Evolutionary conservation across 2,888 invertebrate genomes (phyloP), one percentile per base, ranked within the genome.

Genomic region (Tinea semifulvella): DNA sequence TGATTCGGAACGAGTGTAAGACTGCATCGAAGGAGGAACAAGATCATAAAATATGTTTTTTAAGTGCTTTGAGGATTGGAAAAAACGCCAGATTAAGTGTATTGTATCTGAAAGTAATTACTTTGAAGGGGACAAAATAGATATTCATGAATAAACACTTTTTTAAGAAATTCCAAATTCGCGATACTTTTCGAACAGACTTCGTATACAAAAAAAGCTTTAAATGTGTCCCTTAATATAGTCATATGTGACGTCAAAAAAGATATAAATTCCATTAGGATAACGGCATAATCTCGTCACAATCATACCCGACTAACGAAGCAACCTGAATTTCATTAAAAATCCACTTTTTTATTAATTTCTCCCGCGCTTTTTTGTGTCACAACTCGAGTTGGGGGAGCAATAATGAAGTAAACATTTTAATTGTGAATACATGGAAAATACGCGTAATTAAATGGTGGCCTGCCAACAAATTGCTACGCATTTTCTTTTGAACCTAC

Each of bases 221-320:
- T n/a, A n/a, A n/a, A n/a, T n/a, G n/a, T n/a, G n/a, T n/a, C n/a
- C n/a, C n/a, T n/a, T n/a, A n/a, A n/a, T n/a, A n/a, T n/a, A n/a
- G n/a, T n/a, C n/a, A n/a, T n/a, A n/a, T n/a, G 8, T 22, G 22
- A 22, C 22, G 8, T 22, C 22, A 22, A 22, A 22, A 22, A 22
- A 7, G 27, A 27, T n/a, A 31, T 45, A 47, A 48, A 53, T 53
- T 46, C 20, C 35, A 50, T 51, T 39, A 48, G 27, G 13, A 36
- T 45, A 13, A 46, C 35, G 43, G 40, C 36, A 43, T 31, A 31
- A 31, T 31, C 31, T 13, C 17, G 42, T 47, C 47, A 52, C 54
- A 53, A 53, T 53, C 52, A 51, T 47, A 31, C 46, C 27, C 27
- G 17, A 48, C 50, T 53, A 54, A 52, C 52, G 53, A 53, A 54